Percentiles rank a stretch among this genome's conserved stretches.
These are phyloP conservation scores for Acrocephalus scirpaceus DNA, from an alignment of 2,797 vertebrate species.

Conservation along the genomic window DNA sequence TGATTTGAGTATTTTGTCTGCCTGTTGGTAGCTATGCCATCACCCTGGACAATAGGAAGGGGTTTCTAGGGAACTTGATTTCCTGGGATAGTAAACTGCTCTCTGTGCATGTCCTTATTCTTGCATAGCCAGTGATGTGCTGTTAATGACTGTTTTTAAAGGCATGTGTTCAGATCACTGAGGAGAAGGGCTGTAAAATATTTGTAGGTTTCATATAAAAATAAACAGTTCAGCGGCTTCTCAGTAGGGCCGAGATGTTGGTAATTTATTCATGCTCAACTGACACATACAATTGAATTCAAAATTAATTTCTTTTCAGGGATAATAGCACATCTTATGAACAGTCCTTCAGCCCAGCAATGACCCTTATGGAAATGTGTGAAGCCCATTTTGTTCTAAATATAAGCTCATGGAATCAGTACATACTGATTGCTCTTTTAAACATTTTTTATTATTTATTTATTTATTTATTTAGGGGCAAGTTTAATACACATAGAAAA, in stretches of 20 bases:
- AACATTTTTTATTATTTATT: neutral
- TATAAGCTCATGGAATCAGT: neutral
- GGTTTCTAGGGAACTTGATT: neutral
- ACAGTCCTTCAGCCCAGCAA: neutral
- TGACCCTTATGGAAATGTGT: neutral
- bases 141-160: neutral
- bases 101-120: neutral
- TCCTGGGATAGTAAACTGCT: constrained; percentile 6
- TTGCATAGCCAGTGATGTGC: rapidly evolving
- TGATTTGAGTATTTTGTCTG: neutral
- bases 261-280: neutral
- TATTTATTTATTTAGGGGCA: neutral
- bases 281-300: neutral
- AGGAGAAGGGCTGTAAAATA: neutral
- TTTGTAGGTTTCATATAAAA: neutral
- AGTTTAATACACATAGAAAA: neutral
- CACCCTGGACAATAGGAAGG: neutral
- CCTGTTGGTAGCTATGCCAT: neutral
- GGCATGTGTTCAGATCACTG: neutral
- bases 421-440: neutral
- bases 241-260: neutral
- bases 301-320: neutral
- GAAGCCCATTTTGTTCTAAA: neutral
- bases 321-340: neutral
- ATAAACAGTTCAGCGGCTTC: neutral